Evolutionary conservation across 2,888 invertebrate genomes (phyloP).

Genomic region (Netelia fuscicornis): DNA sequence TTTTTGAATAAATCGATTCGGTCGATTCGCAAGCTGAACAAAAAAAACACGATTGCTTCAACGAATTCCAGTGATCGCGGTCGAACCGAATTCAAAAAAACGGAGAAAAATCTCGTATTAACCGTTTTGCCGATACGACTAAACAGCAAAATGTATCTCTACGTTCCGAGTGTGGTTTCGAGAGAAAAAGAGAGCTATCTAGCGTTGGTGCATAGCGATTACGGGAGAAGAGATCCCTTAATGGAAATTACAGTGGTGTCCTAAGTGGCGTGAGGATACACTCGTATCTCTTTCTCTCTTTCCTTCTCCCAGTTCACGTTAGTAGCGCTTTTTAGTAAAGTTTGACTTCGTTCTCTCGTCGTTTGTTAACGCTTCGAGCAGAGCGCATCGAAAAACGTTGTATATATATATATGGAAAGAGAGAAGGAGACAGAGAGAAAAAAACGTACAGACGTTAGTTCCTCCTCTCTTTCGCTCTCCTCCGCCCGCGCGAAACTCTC

Average conservation of each 20-base stretch:
- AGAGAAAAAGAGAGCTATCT: slow-evolving; percentile 8
- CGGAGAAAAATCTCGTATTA: slow-evolving; percentile 42
- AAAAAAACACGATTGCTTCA: not conserved
- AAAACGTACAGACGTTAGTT: slow-evolving; percentile 21
- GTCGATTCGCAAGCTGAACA: not conserved
- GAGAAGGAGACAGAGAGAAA: not conserved
- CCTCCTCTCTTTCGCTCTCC: not conserved
- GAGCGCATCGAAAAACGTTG: slow-evolving; percentile 6
- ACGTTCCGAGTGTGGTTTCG: slow-evolving; percentile 34
- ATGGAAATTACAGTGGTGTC: slow-evolving; percentile 83
- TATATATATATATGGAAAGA: not conserved
- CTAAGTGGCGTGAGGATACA: slow-evolving; percentile 82
- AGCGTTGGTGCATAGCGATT: slow-evolving; percentile 69
- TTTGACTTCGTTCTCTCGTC: slow-evolving; percentile 52
- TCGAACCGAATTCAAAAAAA: slow-evolving; percentile 38
- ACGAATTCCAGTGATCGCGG: slow-evolving; percentile 18
- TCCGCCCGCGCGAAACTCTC: slow-evolving; percentile 30
- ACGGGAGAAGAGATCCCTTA: slow-evolving; percentile 77
- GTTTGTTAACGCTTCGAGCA: slow-evolving; percentile 17
- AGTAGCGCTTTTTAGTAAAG: slow-evolving; percentile 77
- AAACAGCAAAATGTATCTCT: slow-evolving; percentile 31
- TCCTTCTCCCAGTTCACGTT: slow-evolving; percentile 68
- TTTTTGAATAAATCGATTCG: not conserved
- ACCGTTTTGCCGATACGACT: slow-evolving; percentile 16
- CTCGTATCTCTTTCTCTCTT: slow-evolving; percentile 49